Evolutionary conservation across 2,797 vertebrate species (phyloP).

Genomic region (Ptychadena robeensis): DNA sequence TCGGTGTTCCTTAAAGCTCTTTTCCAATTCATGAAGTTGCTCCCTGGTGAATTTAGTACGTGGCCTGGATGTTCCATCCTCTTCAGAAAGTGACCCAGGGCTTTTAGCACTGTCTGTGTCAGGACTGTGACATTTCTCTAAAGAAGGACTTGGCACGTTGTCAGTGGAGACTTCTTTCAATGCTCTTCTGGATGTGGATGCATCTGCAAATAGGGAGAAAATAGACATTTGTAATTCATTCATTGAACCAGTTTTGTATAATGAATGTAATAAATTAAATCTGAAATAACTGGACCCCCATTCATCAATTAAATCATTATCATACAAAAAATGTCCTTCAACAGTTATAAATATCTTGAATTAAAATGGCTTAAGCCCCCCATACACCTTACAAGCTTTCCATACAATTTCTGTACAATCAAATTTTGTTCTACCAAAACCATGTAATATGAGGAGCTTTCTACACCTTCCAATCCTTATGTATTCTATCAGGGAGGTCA

Average conservation of each 20-base stretch:
- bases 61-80: conserved; percentile 58
- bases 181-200: background rate
- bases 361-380: background rate
- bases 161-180: background rate
- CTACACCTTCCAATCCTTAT: too few species aligned
- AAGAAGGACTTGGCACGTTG: background rate
- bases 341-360: background rate
- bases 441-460: too few species aligned
- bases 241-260: too few species aligned
- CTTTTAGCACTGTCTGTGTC: background rate
- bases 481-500: too few species aligned
- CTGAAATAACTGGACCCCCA: too few species aligned
- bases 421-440: too few species aligned
- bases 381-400: too few species aligned
- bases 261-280: too few species aligned
- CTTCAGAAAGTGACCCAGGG: background rate
- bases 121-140: background rate
- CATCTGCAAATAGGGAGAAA: background rate
- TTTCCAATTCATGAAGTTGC: conserved; percentile 77
- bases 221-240: background rate
- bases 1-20: conserved; percentile 75
- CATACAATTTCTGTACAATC: too few species aligned
- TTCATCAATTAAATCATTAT: too few species aligned
- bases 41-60: conserved; percentile 79
- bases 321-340: too few species aligned